Conservation (phyloP, 92 coral and sea anemone species). For the Siderastrea radians region DNA sequence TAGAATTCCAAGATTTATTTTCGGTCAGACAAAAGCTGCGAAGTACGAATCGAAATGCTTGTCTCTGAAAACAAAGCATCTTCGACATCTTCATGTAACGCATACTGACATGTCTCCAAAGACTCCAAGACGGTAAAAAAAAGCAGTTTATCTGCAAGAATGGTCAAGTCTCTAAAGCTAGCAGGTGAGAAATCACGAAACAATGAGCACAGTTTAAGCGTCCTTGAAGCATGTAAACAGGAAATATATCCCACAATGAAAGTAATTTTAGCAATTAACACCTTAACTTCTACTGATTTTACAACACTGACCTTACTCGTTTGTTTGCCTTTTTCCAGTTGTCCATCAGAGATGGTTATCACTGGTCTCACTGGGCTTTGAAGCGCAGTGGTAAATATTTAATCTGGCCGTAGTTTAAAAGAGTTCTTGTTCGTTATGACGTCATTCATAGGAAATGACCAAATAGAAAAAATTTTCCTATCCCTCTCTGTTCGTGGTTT, state of each 20-base stretch:
- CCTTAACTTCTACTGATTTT: background rate
- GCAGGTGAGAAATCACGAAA: slow-evolving; percentile 50
- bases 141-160: slow-evolving; percentile 26
- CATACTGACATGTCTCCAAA: background rate
- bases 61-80: background rate
- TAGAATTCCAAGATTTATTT: background rate
- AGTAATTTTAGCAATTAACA: background rate
- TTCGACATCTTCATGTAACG: background rate
- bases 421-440: slow-evolving; percentile 29
- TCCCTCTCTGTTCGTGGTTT: slow-evolving; percentile 9
- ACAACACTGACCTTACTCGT: background rate
- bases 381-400: slow-evolving; percentile 43
- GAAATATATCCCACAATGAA: background rate
- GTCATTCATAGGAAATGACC: slow-evolving; percentile 58
- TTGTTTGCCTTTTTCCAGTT: background rate
- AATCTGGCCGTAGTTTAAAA: slow-evolving; percentile 21
- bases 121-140: background rate
- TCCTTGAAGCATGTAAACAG: background rate
- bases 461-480: slow-evolving; percentile 33
- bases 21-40: too few relatives aligned
- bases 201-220: slow-evolving; percentile 29
- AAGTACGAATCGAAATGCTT: too few relatives aligned
- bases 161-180: slow-evolving; percentile 14
- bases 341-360: background rate
- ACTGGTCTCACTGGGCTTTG: background rate